A percentile compares a stretch with the other conserved stretches of the same genome.
These are phyloP conservation scores for Oreonectes daqikongensis DNA, from an alignment of 2,797 vertebrate species.

Conservation along the genomic window DNA sequence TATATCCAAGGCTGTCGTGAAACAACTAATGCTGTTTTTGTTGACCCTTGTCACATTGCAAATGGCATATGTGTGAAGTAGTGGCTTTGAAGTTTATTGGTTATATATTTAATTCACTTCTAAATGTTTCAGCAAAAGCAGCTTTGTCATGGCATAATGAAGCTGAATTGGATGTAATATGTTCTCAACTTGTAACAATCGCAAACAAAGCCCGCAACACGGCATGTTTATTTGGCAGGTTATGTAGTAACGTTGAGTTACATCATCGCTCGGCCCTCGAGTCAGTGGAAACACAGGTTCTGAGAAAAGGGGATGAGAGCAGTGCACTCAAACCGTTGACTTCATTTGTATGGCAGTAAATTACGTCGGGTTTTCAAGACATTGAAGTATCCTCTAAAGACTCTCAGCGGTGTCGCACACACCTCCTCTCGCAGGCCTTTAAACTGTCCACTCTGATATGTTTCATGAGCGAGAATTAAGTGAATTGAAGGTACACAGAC, in stretches of 20 bases:
- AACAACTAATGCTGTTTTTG: too few relatives aligned
- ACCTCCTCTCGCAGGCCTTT: slow-evolving; percentile 43
- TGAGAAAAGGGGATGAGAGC: background rate
- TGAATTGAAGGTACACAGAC: background rate
- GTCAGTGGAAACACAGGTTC: background rate
- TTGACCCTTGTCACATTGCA: too few relatives aligned
- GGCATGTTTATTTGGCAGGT: background rate
- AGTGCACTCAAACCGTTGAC: slow-evolving; percentile 28
- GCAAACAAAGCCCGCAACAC: background rate
- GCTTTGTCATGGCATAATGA: too few relatives aligned
- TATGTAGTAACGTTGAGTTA: background rate
- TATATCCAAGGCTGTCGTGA: too few relatives aligned
- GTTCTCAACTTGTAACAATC: background rate
- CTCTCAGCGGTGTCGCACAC: slow-evolving; percentile 41
- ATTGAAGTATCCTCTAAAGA: slow-evolving; percentile 45
- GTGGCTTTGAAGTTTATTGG: background rate
- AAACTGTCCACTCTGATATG: slow-evolving; percentile 43
- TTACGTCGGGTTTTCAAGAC: slow-evolving; percentile 49
- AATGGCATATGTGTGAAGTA: background rate
- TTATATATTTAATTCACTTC: background rate
- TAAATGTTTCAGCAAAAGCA: too few relatives aligned
- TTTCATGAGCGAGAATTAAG: slow-evolving; percentile 22
- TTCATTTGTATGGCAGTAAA: slow-evolving; percentile 56
- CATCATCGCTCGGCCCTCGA: background rate
- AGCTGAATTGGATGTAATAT: background rate